Percentiles rank a stretch among this genome's conserved stretches.
Conservation (phyloP, 2,888 invertebrate genomes). For the Lottia gigantea region DNA sequence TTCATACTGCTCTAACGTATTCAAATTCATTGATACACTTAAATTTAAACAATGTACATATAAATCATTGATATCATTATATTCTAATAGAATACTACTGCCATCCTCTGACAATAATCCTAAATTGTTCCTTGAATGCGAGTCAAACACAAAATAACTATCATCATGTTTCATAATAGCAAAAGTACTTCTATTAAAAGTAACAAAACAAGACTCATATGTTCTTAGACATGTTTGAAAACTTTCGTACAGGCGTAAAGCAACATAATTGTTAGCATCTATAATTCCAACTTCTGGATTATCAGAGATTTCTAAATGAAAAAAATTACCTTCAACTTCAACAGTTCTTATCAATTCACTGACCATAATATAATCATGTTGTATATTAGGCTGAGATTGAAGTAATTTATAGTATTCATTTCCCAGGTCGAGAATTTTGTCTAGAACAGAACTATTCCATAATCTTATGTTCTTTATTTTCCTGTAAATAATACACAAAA, state of each 20-base stretch:
- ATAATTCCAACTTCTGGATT: too few relatives aligned
- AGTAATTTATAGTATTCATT: background rate
- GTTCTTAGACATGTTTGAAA: background rate
- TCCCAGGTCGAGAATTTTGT: background rate
- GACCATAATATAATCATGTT: too few relatives aligned
- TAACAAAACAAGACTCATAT: conserved; percentile 5
- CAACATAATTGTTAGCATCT: background rate
- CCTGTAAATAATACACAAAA: background rate
- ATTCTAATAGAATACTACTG: background rate
- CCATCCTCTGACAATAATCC: background rate
- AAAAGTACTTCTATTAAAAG: conserved; percentile 1
- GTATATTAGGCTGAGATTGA: background rate
- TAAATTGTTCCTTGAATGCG: background rate
- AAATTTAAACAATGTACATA: background rate
- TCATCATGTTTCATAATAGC: background rate
- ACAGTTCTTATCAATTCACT: too few relatives aligned
- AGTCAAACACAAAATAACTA: background rate
- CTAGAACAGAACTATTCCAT: background rate
- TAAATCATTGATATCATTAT: background rate
- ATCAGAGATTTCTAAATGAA: too few relatives aligned
- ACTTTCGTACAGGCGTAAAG: background rate
- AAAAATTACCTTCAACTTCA: too few relatives aligned
- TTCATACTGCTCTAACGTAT: background rate
- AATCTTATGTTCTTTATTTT: background rate
- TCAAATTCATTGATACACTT: background rate